Conservation (phyloP, 2,113 vertebrate species). For the Mormoops blainvillei region DNA sequence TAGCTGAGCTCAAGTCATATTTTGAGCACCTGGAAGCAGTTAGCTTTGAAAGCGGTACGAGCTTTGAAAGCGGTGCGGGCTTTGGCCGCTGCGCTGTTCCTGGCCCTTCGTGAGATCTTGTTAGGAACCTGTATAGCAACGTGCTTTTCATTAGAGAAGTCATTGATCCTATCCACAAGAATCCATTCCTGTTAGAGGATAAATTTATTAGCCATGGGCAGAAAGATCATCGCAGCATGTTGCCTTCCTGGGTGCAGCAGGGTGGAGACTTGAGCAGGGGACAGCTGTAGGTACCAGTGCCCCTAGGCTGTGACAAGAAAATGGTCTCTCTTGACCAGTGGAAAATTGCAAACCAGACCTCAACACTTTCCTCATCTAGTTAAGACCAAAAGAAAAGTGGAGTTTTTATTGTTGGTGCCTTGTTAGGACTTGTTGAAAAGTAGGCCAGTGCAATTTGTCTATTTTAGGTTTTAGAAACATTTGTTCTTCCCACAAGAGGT, state of each 20-base stretch:
- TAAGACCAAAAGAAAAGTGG: neutral
- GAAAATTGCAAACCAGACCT: neutral
- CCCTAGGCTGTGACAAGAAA: neutral
- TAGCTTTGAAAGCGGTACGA: slow-evolving; percentile 81
- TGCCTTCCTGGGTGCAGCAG: accelerated
- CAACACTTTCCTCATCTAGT: neutral
- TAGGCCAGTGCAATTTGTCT: neutral
- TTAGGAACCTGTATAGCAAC: slow-evolving; percentile 63
- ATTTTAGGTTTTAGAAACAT: slow-evolving; percentile 21
- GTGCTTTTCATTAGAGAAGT: slow-evolving; percentile 76
- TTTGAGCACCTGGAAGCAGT: slow-evolving; percentile 84
- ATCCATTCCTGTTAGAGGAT: slow-evolving; percentile 69
- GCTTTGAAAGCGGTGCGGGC: slow-evolving; percentile 71
- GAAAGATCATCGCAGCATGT: slow-evolving; percentile 15
- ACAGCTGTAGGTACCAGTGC: neutral
- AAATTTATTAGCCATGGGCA: slow-evolving; percentile 66
- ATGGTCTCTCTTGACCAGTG: neutral
- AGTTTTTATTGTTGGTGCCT: neutral
- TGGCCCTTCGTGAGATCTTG: slow-evolving; percentile 70
- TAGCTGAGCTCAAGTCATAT: slow-evolving; percentile 41
- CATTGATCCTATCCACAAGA: slow-evolving; percentile 72
- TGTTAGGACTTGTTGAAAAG: neutral
- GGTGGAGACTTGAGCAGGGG: neutral
- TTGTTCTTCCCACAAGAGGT: neutral
- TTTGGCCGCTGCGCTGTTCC: slow-evolving; percentile 69